These are phyloP conservation scores for Alexandromys oeconomus DNA, from an alignment of 2,797 vertebrate genomes.

Conservation along the genomic window DNA sequence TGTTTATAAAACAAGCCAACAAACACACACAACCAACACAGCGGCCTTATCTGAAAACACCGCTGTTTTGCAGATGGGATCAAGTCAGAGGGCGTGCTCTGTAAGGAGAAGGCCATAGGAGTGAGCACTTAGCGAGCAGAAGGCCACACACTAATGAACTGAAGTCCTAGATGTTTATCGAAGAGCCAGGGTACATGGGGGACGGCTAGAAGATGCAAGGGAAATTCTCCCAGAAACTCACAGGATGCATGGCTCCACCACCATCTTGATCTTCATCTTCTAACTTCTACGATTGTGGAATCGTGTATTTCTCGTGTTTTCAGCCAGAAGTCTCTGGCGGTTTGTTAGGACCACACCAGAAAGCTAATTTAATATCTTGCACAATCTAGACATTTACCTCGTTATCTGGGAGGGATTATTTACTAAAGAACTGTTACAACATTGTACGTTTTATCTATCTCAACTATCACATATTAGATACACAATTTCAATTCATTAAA, in stretches of 20 bases:
- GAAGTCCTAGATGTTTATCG: accelerated
- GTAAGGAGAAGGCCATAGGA: not conserved
- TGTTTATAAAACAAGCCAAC: not conserved
- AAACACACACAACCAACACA: not conserved
- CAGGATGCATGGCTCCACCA: not conserved
- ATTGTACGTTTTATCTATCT: constrained; percentile 86
- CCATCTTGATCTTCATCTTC: not conserved
- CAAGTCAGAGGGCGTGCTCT: not conserved
- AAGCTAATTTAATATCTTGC: not conserved
- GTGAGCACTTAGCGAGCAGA: not conserved
- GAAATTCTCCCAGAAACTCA: not conserved
- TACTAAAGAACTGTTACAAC: constrained; percentile 50
- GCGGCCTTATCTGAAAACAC: not conserved
- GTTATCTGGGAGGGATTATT: not conserved
- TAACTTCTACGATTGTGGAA: not conserved
- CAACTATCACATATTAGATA: constrained; percentile 87
- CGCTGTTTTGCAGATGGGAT: not conserved
- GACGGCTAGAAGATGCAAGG: accelerated
- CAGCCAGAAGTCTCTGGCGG: not conserved
- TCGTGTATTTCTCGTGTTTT: not conserved
- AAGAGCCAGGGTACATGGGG: not conserved
- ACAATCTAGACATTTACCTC: not conserved
- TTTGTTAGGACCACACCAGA: not conserved
- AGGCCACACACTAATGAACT: not conserved
- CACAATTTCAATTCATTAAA: constrained; percentile 80